phyloP scores from a whole-genome alignment of 2,888 invertebrate species.

The Lasioglossum leucozonium region DNA sequence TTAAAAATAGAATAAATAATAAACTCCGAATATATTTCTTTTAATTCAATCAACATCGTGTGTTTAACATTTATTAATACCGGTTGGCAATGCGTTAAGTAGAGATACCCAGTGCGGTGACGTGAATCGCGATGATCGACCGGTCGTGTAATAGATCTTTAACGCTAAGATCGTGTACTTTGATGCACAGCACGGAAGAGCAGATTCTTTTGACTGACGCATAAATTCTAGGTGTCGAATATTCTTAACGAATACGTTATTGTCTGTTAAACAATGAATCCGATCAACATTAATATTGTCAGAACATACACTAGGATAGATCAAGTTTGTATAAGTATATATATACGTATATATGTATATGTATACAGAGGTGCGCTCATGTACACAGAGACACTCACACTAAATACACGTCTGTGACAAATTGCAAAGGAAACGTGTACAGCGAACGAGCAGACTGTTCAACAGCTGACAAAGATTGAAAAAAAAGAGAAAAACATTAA shows the following conservation, averaged over 20 bases:
- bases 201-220: constrained; percentile 65
- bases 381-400: constrained; percentile 8
- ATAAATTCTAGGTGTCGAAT: constrained; percentile 47
- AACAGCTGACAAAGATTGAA: neutral
- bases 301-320: constrained; percentile 50
- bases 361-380: constrained; percentile 11
- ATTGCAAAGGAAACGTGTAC: neutral
- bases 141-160: constrained; percentile 35
- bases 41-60: no score
- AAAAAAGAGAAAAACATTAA: neutral
- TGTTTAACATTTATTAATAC: no score
- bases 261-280: constrained; percentile 59
- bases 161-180: constrained; percentile 52
- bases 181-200: constrained; percentile 68
- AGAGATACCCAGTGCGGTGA: constrained; percentile 41
- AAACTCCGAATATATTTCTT: no score
- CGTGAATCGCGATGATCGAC: constrained; percentile 47
- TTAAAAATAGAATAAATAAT: neutral
- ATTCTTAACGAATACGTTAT: constrained; percentile 63
- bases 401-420: neutral
- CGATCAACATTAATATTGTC: constrained; percentile 57
- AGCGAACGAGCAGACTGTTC: neutral
- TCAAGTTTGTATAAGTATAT: constrained; percentile 33
- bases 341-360: neutral
- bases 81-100: constrained; percentile 24